phyloP scores from a whole-genome alignment of 2,888 invertebrate genomes.

The Liposcelis brunnea region DNA sequence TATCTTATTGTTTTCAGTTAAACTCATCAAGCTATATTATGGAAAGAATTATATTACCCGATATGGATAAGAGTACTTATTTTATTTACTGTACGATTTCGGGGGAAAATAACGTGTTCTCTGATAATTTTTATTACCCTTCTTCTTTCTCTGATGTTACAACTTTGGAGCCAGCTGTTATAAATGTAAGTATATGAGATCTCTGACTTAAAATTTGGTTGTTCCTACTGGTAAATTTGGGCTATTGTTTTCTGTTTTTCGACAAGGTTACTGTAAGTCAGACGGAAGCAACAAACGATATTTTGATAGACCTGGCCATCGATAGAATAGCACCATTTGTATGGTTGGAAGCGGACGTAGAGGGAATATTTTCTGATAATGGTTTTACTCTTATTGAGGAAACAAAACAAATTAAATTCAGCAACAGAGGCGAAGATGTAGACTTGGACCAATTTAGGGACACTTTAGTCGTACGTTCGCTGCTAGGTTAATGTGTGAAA shows the following conservation, averaged over 20 bases:
- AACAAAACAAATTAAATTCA: neutral
- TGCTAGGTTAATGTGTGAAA: no score
- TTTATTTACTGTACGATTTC: neutral
- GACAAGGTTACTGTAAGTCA: no score
- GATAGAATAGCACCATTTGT: constrained; percentile 46
- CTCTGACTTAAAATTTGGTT: no score
- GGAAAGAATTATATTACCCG: no score
- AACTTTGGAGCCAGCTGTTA: neutral
- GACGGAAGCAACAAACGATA: no score
- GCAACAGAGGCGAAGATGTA: neutral
- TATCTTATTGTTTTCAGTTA: no score
- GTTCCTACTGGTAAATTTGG: no score
- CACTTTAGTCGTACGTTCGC: neutral
- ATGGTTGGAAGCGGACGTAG: constrained; percentile 40
- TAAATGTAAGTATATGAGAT: neutral
- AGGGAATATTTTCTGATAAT: constrained; percentile 57
- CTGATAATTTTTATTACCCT: constrained; percentile 3
- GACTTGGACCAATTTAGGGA: neutral
- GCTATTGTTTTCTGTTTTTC: no score
- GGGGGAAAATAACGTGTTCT: neutral
- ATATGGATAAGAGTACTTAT: no score
- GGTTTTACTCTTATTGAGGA: constrained; percentile 36
- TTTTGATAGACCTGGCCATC: constrained; percentile 19
- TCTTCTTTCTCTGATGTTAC: neutral
- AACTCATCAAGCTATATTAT: no score